phyloP scores from a whole-genome alignment of 2,113 vertebrate species.

The Vidua macroura region DNA sequence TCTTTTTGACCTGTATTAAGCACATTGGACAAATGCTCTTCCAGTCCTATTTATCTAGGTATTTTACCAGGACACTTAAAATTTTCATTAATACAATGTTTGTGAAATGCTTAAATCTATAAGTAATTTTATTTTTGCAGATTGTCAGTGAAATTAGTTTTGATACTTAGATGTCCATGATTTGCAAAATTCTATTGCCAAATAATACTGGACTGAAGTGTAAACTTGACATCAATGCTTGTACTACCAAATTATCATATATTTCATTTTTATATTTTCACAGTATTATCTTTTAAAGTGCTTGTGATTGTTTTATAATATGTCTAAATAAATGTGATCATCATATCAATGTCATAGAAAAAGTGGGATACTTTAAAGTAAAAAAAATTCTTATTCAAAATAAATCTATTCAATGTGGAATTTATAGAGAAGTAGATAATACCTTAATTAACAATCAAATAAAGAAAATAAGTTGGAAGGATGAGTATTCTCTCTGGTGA shows the following conservation, averaged over 20 bases:
- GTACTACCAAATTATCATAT: background rate
- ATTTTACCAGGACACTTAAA: background rate
- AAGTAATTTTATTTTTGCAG: background rate
- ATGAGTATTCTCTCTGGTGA: background rate
- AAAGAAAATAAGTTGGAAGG: background rate
- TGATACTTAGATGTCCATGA: background rate
- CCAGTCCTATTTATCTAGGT: background rate
- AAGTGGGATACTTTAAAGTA: background rate
- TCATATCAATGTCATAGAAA: background rate
- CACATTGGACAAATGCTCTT: background rate
- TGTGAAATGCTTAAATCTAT: background rate
- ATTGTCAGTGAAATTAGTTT: background rate
- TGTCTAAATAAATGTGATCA: background rate
- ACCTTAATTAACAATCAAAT: background rate
- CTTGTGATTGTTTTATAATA: background rate
- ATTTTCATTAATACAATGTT: background rate
- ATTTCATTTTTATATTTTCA: background rate
- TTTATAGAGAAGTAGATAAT: background rate
- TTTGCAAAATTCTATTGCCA: background rate
- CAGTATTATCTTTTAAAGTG: background rate
- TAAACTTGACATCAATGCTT: background rate
- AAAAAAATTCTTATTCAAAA: background rate
- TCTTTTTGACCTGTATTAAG: fast-evolving
- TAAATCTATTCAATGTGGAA: background rate
- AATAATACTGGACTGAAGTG: background rate